Evolutionary conservation across 2,113 vertebrate genomes (phyloP).

Genomic region (Chelonoidis abingdonii): DNA sequence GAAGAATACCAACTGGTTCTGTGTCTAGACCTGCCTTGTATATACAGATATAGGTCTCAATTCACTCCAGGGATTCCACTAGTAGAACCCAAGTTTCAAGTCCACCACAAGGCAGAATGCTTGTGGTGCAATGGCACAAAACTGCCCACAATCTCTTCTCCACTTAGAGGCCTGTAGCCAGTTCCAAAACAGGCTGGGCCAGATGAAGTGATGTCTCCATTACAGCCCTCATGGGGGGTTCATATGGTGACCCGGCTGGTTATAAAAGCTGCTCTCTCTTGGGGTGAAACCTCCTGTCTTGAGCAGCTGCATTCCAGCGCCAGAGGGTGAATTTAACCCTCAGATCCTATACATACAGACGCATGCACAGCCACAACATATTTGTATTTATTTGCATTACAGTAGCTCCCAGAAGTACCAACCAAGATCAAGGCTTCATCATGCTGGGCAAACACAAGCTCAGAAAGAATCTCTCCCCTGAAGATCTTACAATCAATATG

Average conservation of each 20-base stretch:
- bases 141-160: not conserved
- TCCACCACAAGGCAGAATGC: rapidly evolving
- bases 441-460: not conserved
- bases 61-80: not conserved
- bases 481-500: not conserved
- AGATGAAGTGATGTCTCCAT: not conserved
- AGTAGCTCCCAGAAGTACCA: not conserved
- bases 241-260: rapidly evolving
- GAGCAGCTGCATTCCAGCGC: not conserved
- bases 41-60: not conserved
- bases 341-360: not conserved
- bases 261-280: not conserved
- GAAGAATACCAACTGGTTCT: not conserved
- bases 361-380: not conserved
- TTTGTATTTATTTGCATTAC: not conserved
- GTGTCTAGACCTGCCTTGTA: not conserved
- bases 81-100: not conserved
- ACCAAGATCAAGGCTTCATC: too few species aligned
- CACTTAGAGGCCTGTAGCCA: rapidly evolving
- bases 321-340: not conserved
- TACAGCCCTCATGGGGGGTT: not conserved
- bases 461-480: not conserved
- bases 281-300: not conserved
- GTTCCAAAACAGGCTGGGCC: not conserved
- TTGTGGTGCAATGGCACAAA: not conserved